These are phyloP conservation scores for Elymnias hypermnestra DNA, from an alignment of 1,140 invertebrate species.

Conservation along the genomic window DNA sequence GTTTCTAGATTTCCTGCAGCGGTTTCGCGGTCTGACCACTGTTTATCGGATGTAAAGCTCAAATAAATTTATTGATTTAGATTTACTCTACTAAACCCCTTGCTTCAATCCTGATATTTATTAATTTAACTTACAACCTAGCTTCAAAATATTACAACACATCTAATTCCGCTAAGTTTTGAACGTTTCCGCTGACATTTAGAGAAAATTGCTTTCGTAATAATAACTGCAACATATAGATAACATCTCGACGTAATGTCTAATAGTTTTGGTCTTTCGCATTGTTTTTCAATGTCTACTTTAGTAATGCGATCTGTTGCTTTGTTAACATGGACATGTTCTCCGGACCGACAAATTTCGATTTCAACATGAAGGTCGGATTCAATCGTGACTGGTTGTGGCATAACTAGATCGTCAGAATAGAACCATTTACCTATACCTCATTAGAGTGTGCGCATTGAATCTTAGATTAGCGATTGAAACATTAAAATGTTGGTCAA, in stretches of 20 bases:
- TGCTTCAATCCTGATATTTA: neutral
- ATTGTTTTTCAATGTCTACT: constrained; percentile 9
- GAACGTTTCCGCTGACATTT: neutral
- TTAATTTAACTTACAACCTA: neutral
- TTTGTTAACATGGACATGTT: constrained; percentile 18
- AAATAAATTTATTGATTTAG: constrained; percentile 59
- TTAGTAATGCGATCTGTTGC: constrained; percentile 6
- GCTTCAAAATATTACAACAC: neutral
- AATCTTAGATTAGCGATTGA: constrained; percentile 52
- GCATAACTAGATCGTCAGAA: constrained; percentile 57
- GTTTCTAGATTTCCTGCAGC: constrained; percentile 58
- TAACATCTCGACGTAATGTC: constrained; percentile 2
- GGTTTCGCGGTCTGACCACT: constrained; percentile 59
- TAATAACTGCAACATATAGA: neutral
- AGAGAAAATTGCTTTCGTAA: neutral
- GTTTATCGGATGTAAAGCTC: constrained; percentile 51
- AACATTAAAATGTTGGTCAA: constrained; percentile 41
- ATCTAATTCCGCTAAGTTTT: neutral
- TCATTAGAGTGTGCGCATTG: constrained; percentile 34
- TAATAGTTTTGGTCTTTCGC: neutral
- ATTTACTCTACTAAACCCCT: constrained; percentile 9
- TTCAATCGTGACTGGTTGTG: constrained; percentile 48
- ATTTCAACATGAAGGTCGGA: constrained; percentile 58
- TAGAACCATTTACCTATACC: constrained; percentile 42
- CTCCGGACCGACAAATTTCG: constrained; percentile 30